Conservation (phyloP, 2,888 invertebrate species). For the Nipponacmea schrenckii region DNA sequence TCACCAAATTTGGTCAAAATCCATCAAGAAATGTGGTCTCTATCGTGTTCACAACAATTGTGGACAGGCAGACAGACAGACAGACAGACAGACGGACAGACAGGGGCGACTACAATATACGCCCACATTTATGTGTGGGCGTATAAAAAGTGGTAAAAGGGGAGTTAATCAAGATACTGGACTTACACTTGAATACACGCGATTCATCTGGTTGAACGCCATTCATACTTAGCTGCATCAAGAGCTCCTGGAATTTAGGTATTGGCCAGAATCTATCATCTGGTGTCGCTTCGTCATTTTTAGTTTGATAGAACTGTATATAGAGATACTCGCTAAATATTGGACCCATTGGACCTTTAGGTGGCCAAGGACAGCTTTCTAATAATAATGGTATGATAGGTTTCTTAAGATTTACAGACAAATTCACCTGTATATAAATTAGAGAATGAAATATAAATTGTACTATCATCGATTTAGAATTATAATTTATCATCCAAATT, state of each 20-base stretch:
- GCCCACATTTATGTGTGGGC: too few species aligned
- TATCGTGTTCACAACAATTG: too few species aligned
- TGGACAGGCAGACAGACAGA: too few species aligned
- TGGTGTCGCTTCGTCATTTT: slow-evolving; percentile 41
- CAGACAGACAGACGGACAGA: too few species aligned
- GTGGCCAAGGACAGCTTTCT: slow-evolving; percentile 65
- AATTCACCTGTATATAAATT: slow-evolving; percentile 50
- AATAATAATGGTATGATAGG: slow-evolving; percentile 63
- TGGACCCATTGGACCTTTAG: slow-evolving; percentile 65
- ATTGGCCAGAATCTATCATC: slow-evolving; percentile 60
- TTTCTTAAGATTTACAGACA: slow-evolving; percentile 59
- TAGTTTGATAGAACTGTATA: slow-evolving; percentile 57
- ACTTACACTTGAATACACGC: slow-evolving; percentile 43
- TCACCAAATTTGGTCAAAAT: too few species aligned
- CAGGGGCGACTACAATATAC: too few species aligned
- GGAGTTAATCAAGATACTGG: not conserved
- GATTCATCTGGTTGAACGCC: slow-evolving; percentile 48
- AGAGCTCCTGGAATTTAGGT: slow-evolving; percentile 60
- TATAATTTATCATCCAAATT: too few species aligned
- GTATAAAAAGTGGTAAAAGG: too few species aligned
- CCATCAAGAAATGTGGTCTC: too few species aligned
- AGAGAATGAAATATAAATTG: too few species aligned
- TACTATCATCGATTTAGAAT: too few species aligned
- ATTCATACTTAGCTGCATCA: slow-evolving; percentile 60
- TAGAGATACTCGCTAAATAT: slow-evolving; percentile 65